Evolutionary conservation across 2,888 invertebrate species (phyloP), one percentile per base, ranked within the genome.

Genomic region (Pristionchus mayeri): DNA sequence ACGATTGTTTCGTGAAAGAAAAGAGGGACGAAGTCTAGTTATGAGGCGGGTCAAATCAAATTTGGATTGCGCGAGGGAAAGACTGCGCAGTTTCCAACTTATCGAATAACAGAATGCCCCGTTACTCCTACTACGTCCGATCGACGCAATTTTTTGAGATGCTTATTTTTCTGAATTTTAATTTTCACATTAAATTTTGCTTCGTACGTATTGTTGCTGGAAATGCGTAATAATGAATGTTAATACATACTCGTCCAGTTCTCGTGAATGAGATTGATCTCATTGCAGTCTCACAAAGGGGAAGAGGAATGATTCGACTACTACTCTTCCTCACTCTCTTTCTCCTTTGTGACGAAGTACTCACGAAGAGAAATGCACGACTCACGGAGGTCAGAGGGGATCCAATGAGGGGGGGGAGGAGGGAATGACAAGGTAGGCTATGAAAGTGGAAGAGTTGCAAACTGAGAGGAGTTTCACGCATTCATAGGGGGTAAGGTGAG

Each of bases 351-450:
- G 40, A 44, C 24, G 48, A 4, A 18, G 34, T 34, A 11, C 21
- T 13, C 6, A 63, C 63, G 63, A 63, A 63, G 63, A 63, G 18
- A 63, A 63, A 34, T 63, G 63, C 63, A 63, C 63, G 63, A 63
- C 34, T 63, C 34, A 63, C 63, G 21, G 63, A 63, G 63, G 63
- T 63, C 16, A 6, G 63, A 44, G 44, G 44, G 44, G 44, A 44
- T 6, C 7, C 6, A 44, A 13, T 6, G 44, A 13, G 44, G 44
- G 13, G 13, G 44, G 44, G 44, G 44, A 13, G 44, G 13, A 44
- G 44, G 44, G 44, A 13, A 13, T 6, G 44, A 13, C 44, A 44
- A 9, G 44, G 44, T 9, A 9, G 44, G 44, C 6, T 44, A 44
- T 13, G 13, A 44, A 13, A 44, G 44, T 6, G 44, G 44, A 37